phyloP scores from a whole-genome alignment of 2,797 vertebrate species.

The Kryptopterus vitreolus region DNA sequence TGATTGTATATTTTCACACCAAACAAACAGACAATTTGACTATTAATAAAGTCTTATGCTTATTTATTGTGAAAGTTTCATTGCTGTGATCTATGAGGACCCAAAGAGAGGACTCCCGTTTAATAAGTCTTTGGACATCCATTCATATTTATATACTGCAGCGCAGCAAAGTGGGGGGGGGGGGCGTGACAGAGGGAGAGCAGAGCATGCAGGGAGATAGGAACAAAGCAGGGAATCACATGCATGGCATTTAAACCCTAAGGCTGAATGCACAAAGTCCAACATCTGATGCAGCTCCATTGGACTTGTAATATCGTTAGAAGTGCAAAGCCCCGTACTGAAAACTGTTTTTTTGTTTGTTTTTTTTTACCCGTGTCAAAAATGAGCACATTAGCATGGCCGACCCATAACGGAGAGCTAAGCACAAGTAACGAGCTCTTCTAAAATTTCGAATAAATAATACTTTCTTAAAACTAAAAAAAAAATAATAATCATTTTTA shows the following conservation, averaged over 20 bases:
- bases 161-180: slow-evolving; percentile 65
- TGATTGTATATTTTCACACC: no score
- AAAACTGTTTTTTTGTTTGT: no score
- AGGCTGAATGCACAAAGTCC: slow-evolving; percentile 79
- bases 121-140: slow-evolving; percentile 66
- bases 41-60: no score
- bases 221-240: slow-evolving; percentile 71
- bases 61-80: background rate
- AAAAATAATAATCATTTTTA: no score
- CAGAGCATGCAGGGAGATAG: slow-evolving; percentile 58
- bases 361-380: slow-evolving; percentile 63
- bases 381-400: slow-evolving; percentile 59
- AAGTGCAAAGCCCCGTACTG: slow-evolving; percentile 65
- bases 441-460: background rate
- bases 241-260: slow-evolving; percentile 87
- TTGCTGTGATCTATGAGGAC: slow-evolving; percentile 1
- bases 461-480: background rate
- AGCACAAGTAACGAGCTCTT: background rate
- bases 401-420: slow-evolving; percentile 14
- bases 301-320: slow-evolving; percentile 59
- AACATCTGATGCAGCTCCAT: slow-evolving; percentile 60
- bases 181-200: slow-evolving; percentile 73
- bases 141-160: slow-evolving; percentile 73
- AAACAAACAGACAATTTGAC: no score
- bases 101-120: slow-evolving; percentile 68